A percentile compares a stretch with the other conserved stretches of the same genome.
Conservation (phyloP, 2,888 invertebrate species). For the Timema cristinae region DNA sequence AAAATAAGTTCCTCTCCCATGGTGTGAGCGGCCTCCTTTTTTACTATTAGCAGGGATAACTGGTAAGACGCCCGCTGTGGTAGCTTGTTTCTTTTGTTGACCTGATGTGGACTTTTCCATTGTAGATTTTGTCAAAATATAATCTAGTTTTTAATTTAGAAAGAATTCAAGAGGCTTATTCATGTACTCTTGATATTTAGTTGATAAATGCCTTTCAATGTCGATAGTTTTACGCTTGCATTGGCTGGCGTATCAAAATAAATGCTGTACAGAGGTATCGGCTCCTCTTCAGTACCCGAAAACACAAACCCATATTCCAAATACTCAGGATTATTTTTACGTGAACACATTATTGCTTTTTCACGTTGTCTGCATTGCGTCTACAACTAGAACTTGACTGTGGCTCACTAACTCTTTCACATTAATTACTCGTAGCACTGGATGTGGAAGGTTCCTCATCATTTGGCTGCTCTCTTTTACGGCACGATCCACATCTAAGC, state of each 20-base stretch:
- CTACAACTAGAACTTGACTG: not conserved
- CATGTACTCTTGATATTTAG: not conserved
- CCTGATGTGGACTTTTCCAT: not conserved
- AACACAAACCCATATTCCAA: slow-evolving; percentile 3
- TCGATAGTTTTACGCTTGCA: not conserved
- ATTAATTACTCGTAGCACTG: not conserved
- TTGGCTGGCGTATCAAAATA: slow-evolving; percentile 1
- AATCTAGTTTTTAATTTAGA: not conserved
- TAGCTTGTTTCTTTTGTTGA: slow-evolving; percentile 3
- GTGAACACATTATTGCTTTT: not conserved
- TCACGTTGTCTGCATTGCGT: not conserved
- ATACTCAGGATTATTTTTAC: not conserved
- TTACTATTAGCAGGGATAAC: not conserved
- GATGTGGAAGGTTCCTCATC: no score
- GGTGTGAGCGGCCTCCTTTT: not conserved
- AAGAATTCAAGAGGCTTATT: no score
- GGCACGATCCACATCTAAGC: no score
- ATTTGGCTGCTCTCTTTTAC: no score
- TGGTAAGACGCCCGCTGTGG: not conserved
- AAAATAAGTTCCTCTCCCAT: slow-evolving; percentile 3
- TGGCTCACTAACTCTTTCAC: not conserved
- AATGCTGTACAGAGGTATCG: not conserved
- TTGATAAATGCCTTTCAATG: slow-evolving; percentile 5
- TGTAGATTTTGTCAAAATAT: not conserved
- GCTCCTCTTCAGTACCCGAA: not conserved